A percentile compares a stretch with the other conserved stretches of the same genome.
phyloP scores from a whole-genome alignment of 2,888 invertebrate species.

The Cacoxenus indagator region DNA sequence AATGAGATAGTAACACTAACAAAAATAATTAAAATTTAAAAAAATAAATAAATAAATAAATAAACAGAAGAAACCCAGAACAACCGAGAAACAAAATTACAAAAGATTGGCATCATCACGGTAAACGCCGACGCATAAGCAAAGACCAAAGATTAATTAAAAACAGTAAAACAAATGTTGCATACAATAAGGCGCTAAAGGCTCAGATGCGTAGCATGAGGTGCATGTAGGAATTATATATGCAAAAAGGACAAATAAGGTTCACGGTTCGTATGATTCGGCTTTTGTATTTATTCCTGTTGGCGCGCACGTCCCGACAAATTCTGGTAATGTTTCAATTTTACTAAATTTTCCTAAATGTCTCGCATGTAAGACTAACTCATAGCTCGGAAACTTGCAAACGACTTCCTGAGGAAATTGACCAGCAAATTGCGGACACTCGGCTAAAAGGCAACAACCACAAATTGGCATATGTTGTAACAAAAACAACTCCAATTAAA shows the following conservation, averaged over 20 bases:
- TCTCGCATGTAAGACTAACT: slow-evolving; percentile 50
- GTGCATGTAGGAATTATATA: background rate
- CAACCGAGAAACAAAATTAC: background rate
- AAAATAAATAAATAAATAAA: slow-evolving; percentile 12
- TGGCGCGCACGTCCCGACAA: background rate
- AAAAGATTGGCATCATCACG: background rate
- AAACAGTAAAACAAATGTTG: slow-evolving; percentile 50
- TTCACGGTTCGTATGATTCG: slow-evolving; percentile 39
- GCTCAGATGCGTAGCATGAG: too few species aligned
- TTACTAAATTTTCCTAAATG: slow-evolving; percentile 50
- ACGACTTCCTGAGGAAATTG: background rate
- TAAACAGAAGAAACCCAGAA: background rate
- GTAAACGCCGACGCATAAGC: background rate
- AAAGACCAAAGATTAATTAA: slow-evolving; percentile 44
- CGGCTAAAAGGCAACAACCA: background rate
- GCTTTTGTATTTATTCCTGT: slow-evolving; percentile 7
- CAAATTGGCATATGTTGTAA: background rate
- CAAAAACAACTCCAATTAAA: background rate
- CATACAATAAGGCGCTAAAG: slow-evolving; percentile 27
- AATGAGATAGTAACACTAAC: background rate
- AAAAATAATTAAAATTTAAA: background rate
- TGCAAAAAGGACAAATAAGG: slow-evolving; percentile 9
- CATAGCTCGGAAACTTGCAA: background rate
- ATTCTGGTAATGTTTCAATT: background rate
- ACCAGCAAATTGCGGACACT: background rate